Base-by-base conservation (phyloP, 1,140 invertebrate genomes). In the Gonioctena quinquepunctata region DNA sequence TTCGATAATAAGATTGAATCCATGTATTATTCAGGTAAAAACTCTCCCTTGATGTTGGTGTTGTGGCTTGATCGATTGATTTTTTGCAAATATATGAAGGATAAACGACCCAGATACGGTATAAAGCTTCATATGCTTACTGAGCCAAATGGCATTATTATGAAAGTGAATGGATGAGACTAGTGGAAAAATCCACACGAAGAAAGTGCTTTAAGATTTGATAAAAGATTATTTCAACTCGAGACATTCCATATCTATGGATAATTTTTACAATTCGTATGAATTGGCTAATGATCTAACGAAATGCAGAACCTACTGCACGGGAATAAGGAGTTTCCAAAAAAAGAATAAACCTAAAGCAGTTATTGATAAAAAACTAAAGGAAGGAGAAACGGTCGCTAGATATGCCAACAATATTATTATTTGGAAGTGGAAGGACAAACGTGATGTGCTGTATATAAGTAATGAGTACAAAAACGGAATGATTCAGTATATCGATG, bases 261-360 rank as follows among this genome's bases (percentile, higher is more conserved):
- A 85, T 52, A 83, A 84, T 72, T 84, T 77, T 67, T 84, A 85
- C 65, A 84, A 80, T 13, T 80, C 73, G 28, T 68, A 80, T 16
- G 61, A 72, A 16, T 72, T 85, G n/a, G 79, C 79, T 0, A n/a
- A 75, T 19, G 74, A 79, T 64, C 72, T 85, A 21, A 72, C 80
- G 26, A 5, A 65, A n/a, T 73, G 73, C 21, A 73, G 78, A 42
- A 42, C 8, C 8, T 42, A 42, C n/a, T 42, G 28, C n/a, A 42
- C 28, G 28, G 28, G 28, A 42, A 42, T n/a, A 11, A 8, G 8
- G 8, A 42, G n/a, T 42, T 8, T n/a, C 8, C 8, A 42, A 42
- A 8, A n/a, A 42, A 42, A 42, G n/a, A 42, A 42, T 42, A 42
- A 42, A 11, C 28, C 28, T 76, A 69, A 77, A 75, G 69, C 63